Conservation (phyloP, 2,888 invertebrate genomes). For the Caenorhabditis auriculariae region DNA sequence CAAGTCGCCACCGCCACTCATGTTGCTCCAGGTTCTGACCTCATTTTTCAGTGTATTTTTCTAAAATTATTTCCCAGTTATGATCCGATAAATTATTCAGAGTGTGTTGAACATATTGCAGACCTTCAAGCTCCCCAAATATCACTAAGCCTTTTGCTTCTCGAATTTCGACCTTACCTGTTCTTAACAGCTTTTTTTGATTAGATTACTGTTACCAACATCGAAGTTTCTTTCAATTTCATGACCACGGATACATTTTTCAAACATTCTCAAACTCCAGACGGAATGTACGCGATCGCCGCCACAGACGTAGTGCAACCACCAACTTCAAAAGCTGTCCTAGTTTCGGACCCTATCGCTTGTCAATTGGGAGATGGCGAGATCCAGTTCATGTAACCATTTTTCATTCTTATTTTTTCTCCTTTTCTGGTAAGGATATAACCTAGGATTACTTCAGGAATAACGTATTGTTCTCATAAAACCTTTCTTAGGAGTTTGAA, state of each 20-base stretch:
- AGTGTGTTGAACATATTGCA: too few species aligned
- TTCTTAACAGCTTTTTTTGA: neutral
- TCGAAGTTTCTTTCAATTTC: neutral
- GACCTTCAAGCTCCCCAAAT: too few species aligned
- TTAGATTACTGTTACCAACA: neutral
- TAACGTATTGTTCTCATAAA: too few species aligned
- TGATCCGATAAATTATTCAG: too few species aligned
- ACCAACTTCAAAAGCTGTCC: conserved; percentile 51
- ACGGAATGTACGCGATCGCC: conserved; percentile 58
- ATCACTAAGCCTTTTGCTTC: too few species aligned
- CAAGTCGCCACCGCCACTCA: conserved; percentile 54
- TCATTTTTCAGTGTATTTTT: neutral
- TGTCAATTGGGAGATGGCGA: conserved; percentile 48
- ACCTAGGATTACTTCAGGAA: neutral
- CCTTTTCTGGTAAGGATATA: neutral
- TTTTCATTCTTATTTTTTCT: neutral
- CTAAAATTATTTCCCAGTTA: neutral
- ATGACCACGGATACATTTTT: neutral
- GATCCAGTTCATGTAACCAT: conserved; percentile 44
- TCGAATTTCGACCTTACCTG: neutral
- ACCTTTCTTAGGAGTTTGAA: too few species aligned
- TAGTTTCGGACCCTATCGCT: conserved; percentile 52
- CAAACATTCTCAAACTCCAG: conserved; percentile 23
- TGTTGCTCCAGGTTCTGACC: conserved; percentile 43
- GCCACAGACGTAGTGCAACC: conserved; percentile 54